Base-by-base conservation (phyloP, 2,113 vertebrate species). In the Ptilonorhynchus violaceus region DNA sequence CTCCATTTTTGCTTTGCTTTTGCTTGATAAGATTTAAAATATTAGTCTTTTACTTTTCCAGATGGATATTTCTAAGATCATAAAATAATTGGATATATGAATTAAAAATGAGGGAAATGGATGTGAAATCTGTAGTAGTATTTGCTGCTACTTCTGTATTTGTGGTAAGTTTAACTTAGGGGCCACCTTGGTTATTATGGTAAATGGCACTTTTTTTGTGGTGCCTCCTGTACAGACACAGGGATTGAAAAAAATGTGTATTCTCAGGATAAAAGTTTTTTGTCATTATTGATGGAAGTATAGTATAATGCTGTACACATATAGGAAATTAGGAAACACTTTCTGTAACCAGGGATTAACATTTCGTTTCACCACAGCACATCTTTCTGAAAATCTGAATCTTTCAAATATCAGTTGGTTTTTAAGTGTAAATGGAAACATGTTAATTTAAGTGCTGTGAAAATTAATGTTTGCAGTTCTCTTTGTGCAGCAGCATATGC, bases 401-500 rank as follows among this genome's bases (percentile, higher is more conserved):
- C 79, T 85, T 94, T 56, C 62, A 72, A 63, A 50, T 82, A 75
- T 11, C 49, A 50, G 13, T 87, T 63, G 70, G 13, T 76, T 68
- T 84, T 93, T 58, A 64, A 28, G 49, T 63, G 73, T 79, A 60
- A 85, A 68, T 78, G 37, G 67, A 95, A 96, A 82, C 53, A 67
- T 39, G 47, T 74, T 88, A 74, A 93, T 92, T 89, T 67, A 85
- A 89, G 60, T 82, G 44, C 85, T 88, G 74, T 75, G 66, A 85
- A 92, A 92, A 85, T 93, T 67, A 72, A 47, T 78, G 78, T 94
- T 87, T 94, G 85, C 74, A 42, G 60, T 72, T 85, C 46, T 85
- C 62, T 93, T 73, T 90, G 41, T 79, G 67, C 63, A 80, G 67
- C 55, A 85, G 18, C 3, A 2, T 64, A 33, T 88, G 72, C 67